Base-by-base conservation (phyloP, 2,113 vertebrate genomes). In the Dolichallabes microphthalmus region DNA sequence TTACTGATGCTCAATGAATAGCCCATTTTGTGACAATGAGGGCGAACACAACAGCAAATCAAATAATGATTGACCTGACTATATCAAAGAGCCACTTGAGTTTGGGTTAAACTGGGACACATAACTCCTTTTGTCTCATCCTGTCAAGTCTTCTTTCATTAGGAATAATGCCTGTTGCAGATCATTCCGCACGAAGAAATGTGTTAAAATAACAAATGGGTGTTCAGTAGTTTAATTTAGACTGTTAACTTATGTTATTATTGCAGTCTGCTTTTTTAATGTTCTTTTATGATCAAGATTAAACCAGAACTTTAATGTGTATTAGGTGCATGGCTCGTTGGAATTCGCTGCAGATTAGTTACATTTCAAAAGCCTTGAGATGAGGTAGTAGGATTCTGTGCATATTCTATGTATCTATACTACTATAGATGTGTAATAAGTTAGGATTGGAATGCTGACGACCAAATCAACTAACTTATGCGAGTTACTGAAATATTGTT, bases 41-140 rank as follows among this genome's bases (percentile, higher is more conserved):
- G 74, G 53, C 58, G 63, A 79, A 88, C 83, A 88, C 88, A 93
- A 92, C 91, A 82, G 82, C 86, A 85, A 88, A 91, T 90, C 88
- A 80, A 52, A 85, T 87, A 87, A 85, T 89, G 87, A 85, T 88
- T 89, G 90, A 90, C 87, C 89, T 80, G 88, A 76, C 86, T 80
- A 64, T 68, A 87, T 88, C 88, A 66, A 66, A 81, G 85, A 87
- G 82, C 83, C 9, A 52, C 52, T 79, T 82, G 57, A 87, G 89
- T 93, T 93, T 91, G 85, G 79, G 90, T 92, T 90, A 76, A 86
- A 89, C 52, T 81, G 86, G 50, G 52, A 55, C 83, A 76, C 73
- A 85, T 76, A 63, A 76, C 84, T 77, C 66, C 75, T 77, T 87
- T 69, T 63, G 85, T 87, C 78, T 90, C 86, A 82, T 76, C 86